phyloP scores from a whole-genome alignment of 2,888 invertebrate species.

The Bimastos eiseni region DNA sequence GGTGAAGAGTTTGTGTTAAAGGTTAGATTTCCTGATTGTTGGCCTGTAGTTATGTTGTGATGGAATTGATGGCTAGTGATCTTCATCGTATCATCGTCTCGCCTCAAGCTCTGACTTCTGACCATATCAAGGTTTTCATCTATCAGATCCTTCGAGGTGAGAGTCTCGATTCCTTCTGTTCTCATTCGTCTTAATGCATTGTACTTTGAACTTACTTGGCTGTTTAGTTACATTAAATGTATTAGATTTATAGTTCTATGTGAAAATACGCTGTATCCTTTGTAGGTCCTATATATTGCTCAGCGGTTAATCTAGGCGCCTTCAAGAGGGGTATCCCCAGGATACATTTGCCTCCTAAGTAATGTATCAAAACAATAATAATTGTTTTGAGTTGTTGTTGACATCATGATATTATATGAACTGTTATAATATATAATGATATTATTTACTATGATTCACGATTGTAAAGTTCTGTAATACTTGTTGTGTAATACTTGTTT shows the following conservation, averaged over 20 bases:
- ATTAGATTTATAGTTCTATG: background rate
- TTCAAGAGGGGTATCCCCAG: too few relatives aligned
- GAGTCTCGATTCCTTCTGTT: background rate
- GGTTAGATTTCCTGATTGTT: constrained; percentile 58
- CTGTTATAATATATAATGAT: too few relatives aligned
- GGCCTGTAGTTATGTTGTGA: constrained; percentile 87
- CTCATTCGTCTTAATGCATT: too few relatives aligned
- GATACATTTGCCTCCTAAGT: too few relatives aligned
- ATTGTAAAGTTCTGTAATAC: too few relatives aligned
- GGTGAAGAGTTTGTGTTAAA: constrained; percentile 67
- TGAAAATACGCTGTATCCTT: background rate
- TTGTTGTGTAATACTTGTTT: too few relatives aligned
- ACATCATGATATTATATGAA: too few relatives aligned
- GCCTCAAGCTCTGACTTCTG: constrained; percentile 95
- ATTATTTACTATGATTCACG: too few relatives aligned
- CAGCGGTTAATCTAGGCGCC: too few relatives aligned
- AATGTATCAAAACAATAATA: too few relatives aligned
- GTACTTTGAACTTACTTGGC: too few relatives aligned
- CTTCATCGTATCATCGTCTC: constrained; percentile 99
- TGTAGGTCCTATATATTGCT: background rate
- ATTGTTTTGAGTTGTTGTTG: too few relatives aligned
- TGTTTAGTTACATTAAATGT: background rate
- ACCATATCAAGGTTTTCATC: constrained; percentile 99
- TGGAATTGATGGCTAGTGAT: constrained; percentile 98
- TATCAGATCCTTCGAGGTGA: constrained; percentile 98